Evolutionary conservation across 2,888 invertebrate genomes (phyloP).

Genomic region (Phaedon cochleariae): DNA sequence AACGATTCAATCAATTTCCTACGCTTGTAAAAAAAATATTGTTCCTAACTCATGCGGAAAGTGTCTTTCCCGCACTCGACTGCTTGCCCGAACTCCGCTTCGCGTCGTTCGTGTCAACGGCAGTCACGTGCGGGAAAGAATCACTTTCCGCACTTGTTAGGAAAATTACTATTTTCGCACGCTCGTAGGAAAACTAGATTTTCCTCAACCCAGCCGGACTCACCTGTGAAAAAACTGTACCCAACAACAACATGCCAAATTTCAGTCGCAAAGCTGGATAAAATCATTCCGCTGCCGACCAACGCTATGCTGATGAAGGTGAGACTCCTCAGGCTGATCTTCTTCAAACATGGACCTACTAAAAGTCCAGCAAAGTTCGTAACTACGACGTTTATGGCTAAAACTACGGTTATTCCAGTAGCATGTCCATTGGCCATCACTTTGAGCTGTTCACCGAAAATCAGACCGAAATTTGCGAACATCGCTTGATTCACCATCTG

Average conservation of each 20-base stretch:
- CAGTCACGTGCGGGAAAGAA: too few relatives aligned
- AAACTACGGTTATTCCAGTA: constrained; percentile 73
- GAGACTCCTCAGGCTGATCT: constrained; percentile 65
- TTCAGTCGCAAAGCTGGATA: constrained; percentile 65
- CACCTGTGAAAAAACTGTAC: constrained; percentile 67
- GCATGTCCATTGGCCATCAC: constrained; percentile 70
- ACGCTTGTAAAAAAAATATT: too few relatives aligned
- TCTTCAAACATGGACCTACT: constrained; percentile 73
- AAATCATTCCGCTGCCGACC: constrained; percentile 64
- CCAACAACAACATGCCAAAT: constrained; percentile 66
- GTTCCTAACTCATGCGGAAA: too few relatives aligned
- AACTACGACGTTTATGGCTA: constrained; percentile 73
- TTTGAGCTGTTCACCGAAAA: constrained; percentile 72
- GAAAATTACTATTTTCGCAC: not conserved
- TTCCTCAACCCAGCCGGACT: constrained; percentile 21
- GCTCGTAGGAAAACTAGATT: too few relatives aligned
- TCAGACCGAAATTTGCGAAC: constrained; percentile 74
- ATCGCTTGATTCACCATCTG: constrained; percentile 75
- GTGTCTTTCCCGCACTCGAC: too few relatives aligned
- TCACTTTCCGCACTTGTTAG: too few relatives aligned
- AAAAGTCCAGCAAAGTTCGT: constrained; percentile 73
- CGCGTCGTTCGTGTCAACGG: too few relatives aligned
- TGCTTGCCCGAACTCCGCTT: too few relatives aligned
- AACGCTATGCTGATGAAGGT: constrained; percentile 66
- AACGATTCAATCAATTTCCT: too few relatives aligned